These are phyloP conservation scores for Diachrysia chrysitis DNA, from an alignment of 2,888 invertebrate species.

Conservation along the genomic window DNA sequence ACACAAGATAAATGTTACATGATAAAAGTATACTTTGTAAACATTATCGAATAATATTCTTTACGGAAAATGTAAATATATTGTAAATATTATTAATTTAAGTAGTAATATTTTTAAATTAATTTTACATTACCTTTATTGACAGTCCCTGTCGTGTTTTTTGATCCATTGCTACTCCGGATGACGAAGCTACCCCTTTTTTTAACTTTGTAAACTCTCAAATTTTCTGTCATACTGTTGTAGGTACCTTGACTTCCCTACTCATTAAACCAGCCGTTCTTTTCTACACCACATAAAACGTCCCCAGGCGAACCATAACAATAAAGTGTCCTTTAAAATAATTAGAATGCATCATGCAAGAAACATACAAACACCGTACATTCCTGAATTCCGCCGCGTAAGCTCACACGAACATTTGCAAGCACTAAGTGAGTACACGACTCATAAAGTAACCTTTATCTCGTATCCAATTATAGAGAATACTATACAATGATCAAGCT, in stretches of 20 bases:
- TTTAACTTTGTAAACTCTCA: background rate
- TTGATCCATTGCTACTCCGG: background rate
- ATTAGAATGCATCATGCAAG: background rate
- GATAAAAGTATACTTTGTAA: background rate
- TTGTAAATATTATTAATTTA: background rate
- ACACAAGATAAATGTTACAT: constrained; percentile 18
- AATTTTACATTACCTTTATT: background rate
- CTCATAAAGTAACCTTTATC: constrained; percentile 56
- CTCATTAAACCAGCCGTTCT: background rate
- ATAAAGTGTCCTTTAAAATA: background rate
- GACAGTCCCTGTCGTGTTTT: background rate
- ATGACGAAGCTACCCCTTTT: background rate
- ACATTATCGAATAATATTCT: background rate
- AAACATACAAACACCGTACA: background rate
- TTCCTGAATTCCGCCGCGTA: background rate
- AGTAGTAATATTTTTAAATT: background rate
- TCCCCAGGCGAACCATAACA: background rate
- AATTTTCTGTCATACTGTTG: too few relatives aligned
- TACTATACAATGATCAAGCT: constrained; percentile 51
- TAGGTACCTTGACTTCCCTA: background rate
- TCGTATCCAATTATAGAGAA: constrained; percentile 49
- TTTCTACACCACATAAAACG: background rate
- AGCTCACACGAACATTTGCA: constrained; percentile 11
- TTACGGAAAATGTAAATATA: background rate
- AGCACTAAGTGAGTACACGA: constrained; percentile 17